These are phyloP conservation scores for Siderastrea radians DNA, from an alignment of 92 coral and sea anemone species.

Conservation along the genomic window DNA sequence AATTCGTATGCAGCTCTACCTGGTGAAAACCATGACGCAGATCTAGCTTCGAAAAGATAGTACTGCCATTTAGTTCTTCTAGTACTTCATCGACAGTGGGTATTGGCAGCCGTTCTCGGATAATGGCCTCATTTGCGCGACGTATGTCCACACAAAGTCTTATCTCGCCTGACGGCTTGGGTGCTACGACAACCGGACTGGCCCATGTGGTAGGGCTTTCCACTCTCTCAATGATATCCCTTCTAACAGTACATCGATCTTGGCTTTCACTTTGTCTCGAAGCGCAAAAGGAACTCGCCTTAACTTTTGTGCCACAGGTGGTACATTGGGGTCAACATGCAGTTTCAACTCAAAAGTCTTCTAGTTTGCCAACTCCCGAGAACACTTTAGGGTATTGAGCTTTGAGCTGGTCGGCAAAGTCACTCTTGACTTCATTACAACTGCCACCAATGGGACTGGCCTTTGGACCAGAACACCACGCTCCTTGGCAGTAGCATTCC, in stretches of 20 bases:
- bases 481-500: slow-evolving; percentile 46
- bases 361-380: slow-evolving; percentile 68
- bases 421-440: slow-evolving; percentile 43
- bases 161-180: slow-evolving; percentile 30
- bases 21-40: slow-evolving; percentile 63
- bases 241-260: slow-evolving; percentile 48
- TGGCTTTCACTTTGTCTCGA: slow-evolving; percentile 48
- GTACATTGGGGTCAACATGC: slow-evolving; percentile 51
- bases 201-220: slow-evolving; percentile 47
- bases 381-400: slow-evolving; percentile 59
- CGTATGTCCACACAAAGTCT: slow-evolving; percentile 46
- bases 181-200: slow-evolving; percentile 42
- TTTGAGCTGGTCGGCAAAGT: slow-evolving; percentile 24
- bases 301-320: slow-evolving; percentile 62
- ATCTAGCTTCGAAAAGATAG: slow-evolving; percentile 36
- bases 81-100: slow-evolving; percentile 34
- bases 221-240: slow-evolving; percentile 54
- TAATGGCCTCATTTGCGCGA: slow-evolving; percentile 29
- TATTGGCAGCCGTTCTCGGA: slow-evolving; percentile 29
- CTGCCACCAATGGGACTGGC: slow-evolving; percentile 39
- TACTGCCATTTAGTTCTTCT: slow-evolving; percentile 28
- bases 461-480: slow-evolving; percentile 68
- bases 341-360: slow-evolving; percentile 59
- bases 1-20: slow-evolving; percentile 40
- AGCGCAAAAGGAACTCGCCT: slow-evolving; percentile 57